A percentile compares a stretch with the other conserved stretches of the same genome.
Evolutionary conservation across 2,113 vertebrate species (phyloP).

Genomic region (Pteronura brasiliensis): DNA sequence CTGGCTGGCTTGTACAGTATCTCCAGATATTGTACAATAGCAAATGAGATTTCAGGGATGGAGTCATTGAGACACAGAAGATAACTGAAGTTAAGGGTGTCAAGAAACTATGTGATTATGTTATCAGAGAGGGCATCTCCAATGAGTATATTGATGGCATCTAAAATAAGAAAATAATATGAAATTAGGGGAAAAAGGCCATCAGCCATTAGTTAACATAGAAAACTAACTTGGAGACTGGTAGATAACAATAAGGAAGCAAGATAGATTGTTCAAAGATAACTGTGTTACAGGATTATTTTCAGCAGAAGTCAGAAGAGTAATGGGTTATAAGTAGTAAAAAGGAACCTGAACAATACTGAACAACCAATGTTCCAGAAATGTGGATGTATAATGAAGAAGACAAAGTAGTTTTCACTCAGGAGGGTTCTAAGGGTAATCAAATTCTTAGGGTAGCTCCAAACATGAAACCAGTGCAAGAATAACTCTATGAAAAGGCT

Average conservation of each 20-base stretch:
- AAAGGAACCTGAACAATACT: not conserved
- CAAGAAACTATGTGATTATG: not conserved
- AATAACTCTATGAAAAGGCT: not conserved
- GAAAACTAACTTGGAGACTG: not conserved
- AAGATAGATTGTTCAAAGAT: not conserved
- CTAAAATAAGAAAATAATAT: not conserved
- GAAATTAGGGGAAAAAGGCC: not conserved
- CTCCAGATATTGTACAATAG: not conserved
- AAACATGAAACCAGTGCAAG: not conserved
- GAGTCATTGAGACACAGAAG: not conserved
- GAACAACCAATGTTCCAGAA: not conserved
- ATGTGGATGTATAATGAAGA: not conserved
- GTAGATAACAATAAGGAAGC: not conserved
- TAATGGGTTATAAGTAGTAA: not conserved
- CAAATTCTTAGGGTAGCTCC: not conserved
- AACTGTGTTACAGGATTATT: not conserved
- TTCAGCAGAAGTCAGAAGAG: conserved; percentile 1
- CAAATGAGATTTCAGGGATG: conserved; percentile 14
- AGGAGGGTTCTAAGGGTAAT: not conserved
- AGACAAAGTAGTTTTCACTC: not conserved
- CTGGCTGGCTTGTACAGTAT: not conserved
- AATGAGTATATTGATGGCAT: not conserved
- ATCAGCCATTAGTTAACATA: not conserved
- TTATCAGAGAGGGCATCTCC: not conserved
- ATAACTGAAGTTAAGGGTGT: not conserved